A percentile compares a stretch with the other conserved stretches of the same genome.
These are phyloP conservation scores for Sigmodon hispidus DNA, from an alignment of 2,113 vertebrate genomes.

Conservation along the genomic window DNA sequence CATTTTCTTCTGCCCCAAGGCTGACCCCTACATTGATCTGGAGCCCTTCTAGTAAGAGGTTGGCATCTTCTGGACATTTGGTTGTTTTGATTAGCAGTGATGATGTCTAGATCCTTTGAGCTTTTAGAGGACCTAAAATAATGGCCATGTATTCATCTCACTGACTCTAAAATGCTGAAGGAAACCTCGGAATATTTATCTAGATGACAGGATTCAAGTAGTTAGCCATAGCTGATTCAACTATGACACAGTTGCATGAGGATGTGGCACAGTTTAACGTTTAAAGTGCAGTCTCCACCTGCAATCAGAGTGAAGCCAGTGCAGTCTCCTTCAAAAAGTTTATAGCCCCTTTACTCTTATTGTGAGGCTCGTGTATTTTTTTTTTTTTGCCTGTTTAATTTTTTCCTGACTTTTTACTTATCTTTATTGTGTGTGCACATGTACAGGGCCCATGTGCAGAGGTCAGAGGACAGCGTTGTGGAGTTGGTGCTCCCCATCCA, in stretches of 20 bases:
- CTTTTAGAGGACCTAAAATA: background rate
- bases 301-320: background rate
- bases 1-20: background rate
- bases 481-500: background rate
- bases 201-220: background rate
- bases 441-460: background rate
- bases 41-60: background rate
- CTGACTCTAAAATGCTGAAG: conserved; percentile 3
- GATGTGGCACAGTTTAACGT: background rate
- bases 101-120: background rate
- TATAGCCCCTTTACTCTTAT: background rate
- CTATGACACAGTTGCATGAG: too few species aligned
- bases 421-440: background rate
- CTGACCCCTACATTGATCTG: background rate
- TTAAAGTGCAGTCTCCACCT: background rate
- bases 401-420: background rate
- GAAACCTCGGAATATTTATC: background rate
- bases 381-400: background rate
- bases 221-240: background rate
- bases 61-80: background rate
- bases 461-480: background rate
- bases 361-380: background rate
- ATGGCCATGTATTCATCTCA: background rate
- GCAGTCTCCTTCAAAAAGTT: background rate
- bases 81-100: background rate